These are phyloP conservation scores for Drosophila malerkotliana DNA, from an alignment of 1,140 invertebrate species.

Conservation along the genomic window DNA sequence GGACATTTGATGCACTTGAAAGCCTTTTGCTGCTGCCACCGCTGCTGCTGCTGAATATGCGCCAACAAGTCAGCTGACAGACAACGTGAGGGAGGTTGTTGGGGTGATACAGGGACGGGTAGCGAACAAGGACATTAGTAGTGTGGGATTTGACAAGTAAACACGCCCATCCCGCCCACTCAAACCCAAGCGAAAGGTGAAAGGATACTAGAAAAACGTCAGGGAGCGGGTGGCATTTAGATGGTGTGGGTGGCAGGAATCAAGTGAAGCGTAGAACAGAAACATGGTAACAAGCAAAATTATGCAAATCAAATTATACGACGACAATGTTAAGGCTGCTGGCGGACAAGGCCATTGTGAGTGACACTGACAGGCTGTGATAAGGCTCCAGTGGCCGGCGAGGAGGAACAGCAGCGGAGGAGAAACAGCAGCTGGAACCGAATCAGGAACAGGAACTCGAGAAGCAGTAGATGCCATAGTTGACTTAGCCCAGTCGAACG, in stretches of 20 bases:
- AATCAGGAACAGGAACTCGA: neutral
- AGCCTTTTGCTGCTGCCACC: slow-evolving; percentile 49
- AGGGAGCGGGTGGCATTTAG: neutral
- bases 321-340: slow-evolving; percentile 72
- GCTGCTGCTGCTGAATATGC: slow-evolving; percentile 32
- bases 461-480: slow-evolving; percentile 27
- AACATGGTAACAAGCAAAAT: slow-evolving; percentile 69
- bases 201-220: slow-evolving; percentile 47
- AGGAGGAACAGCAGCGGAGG: neutral
- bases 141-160: slow-evolving; percentile 50
- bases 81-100: neutral
- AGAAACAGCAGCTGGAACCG: neutral
- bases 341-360: slow-evolving; percentile 59
- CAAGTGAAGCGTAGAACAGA: slow-evolving; percentile 40
- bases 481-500: slow-evolving; percentile 58
- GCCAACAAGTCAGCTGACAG: slow-evolving; percentile 70
- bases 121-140: neutral
- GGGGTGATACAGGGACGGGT: neutral
- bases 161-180: slow-evolving; percentile 27
- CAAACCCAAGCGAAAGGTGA: slow-evolving; percentile 18
- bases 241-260: slow-evolving; percentile 17
- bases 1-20: slow-evolving; percentile 77
- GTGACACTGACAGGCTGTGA: slow-evolving; percentile 32
- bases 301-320: slow-evolving; percentile 83
- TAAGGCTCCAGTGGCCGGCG: slow-evolving; percentile 25